Base-by-base conservation (phyloP, 2,888 invertebrate genomes). In the Hyppa rectilinea region DNA sequence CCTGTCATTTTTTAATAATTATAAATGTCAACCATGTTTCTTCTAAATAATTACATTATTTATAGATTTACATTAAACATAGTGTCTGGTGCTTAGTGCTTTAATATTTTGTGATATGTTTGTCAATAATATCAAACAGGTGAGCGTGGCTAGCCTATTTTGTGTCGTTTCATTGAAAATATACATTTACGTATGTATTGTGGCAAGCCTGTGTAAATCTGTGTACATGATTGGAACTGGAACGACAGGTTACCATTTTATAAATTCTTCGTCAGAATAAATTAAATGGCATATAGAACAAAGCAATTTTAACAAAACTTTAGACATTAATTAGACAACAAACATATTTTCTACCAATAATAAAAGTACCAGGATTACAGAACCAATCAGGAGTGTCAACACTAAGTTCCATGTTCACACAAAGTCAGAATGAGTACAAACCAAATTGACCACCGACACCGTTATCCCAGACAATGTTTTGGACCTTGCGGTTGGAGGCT, bases 361-460 rank as follows among this genome's bases (percentile, higher is more conserved):
- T 65, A 45, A 71, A 72, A 63, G 55, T 87, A 89, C 86, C 82
- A 88, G 85, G 87, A 76, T 87, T 87, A 89, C 91, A 94, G 88
- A 88, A 89, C 89, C 88, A 89, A 88, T 81, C 83, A 84, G 80
- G 67, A 85, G 90, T 85, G 83, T 92, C 78, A 85, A 90, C 87
- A 87, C 88, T 90, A 92, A 89, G 87, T 88, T 88, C 77, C 73
- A 80, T 73, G 74, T 85, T 82, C 84, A 87, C 86, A 83, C 73
- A 71, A 78, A 88, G 85, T 88, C 87, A 87, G 84, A 90, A 91
- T 85, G 88, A 90, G 89, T 96, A 96, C 96, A 93, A 95, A 96
- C 96, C 96, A 96, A 95, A 89, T 95, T 95, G 88, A 96, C 96
- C 92, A 96, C 96, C 88, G 96, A 96, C 92, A 96, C 96, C 92